These are phyloP conservation scores for Acrobasis consociella DNA, from an alignment of 2,888 invertebrate species.

Conservation along the genomic window DNA sequence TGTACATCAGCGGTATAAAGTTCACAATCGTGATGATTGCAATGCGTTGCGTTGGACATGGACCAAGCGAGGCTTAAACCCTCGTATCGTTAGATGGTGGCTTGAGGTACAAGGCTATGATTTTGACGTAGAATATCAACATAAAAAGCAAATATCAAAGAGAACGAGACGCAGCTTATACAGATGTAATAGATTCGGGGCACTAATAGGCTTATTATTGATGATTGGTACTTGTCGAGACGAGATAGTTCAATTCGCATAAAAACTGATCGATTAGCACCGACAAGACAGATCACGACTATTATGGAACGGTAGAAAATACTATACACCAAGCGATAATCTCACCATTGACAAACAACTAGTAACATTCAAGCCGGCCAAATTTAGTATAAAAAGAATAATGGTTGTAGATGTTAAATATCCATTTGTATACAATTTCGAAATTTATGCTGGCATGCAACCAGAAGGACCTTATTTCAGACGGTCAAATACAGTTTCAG, in stretches of 20 bases:
- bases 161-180: constrained; percentile 15
- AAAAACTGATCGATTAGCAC: too few relatives aligned
- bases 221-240: constrained; percentile 5
- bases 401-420: constrained; percentile 17
- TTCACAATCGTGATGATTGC: too few relatives aligned
- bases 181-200: constrained; percentile 18
- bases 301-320: background rate
- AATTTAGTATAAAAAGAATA: constrained; percentile 5
- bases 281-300: too few relatives aligned
- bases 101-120: too few relatives aligned
- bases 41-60: too few relatives aligned
- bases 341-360: constrained; percentile 17
- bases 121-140: too few relatives aligned
- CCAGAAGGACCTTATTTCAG: constrained; percentile 4
- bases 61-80: too few relatives aligned
- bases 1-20: too few relatives aligned
- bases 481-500: background rate
- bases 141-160: constrained; percentile 13
- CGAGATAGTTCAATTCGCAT: too few relatives aligned
- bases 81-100: too few relatives aligned
- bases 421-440: constrained; percentile 13
- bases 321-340: constrained; percentile 18
- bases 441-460: constrained; percentile 7
- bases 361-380: constrained; percentile 16
- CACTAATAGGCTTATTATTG: constrained; percentile 17